Evolutionary conservation across 2,797 vertebrate genomes (phyloP).

Genomic region (Falco cherrug): DNA sequence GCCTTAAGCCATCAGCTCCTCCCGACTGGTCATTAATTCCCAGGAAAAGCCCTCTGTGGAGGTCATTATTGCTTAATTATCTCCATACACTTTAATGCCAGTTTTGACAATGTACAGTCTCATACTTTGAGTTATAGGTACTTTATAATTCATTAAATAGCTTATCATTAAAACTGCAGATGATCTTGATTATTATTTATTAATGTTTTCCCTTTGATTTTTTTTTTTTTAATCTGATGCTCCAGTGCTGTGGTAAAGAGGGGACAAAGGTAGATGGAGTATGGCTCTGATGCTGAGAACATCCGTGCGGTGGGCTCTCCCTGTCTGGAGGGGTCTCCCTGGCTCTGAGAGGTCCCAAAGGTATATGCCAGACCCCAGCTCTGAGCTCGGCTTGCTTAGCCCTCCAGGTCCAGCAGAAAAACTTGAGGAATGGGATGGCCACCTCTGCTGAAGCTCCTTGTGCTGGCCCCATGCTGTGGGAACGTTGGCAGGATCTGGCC

Average conservation of each 20-base stretch:
- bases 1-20: conserved; percentile 81
- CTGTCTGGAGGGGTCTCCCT: neutral
- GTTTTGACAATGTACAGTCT: conserved; percentile 76
- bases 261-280: neutral
- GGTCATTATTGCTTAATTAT: conserved; percentile 76
- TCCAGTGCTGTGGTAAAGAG: neutral
- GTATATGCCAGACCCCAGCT: neutral
- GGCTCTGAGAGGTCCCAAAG: neutral
- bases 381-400: neutral
- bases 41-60: conserved; percentile 75
- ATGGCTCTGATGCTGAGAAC: neutral
- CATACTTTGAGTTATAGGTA: conserved; percentile 73
- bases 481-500: fast-evolving
- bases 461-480: fast-evolving
- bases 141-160: conserved; percentile 76
- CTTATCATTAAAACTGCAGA: conserved; percentile 74
- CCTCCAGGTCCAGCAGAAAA: neutral
- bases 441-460: neutral
- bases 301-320: neutral
- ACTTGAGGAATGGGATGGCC: neutral
- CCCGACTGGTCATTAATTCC: conserved; percentile 78
- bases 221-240: conserved; percentile 23
- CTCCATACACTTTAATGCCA: conserved; percentile 79
- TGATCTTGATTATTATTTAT: conserved; percentile 77
- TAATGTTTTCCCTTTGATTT: conserved; percentile 71